phyloP scores from a whole-genome alignment of 2,888 invertebrate genomes.

The Lithophane semibrunnea region DNA sequence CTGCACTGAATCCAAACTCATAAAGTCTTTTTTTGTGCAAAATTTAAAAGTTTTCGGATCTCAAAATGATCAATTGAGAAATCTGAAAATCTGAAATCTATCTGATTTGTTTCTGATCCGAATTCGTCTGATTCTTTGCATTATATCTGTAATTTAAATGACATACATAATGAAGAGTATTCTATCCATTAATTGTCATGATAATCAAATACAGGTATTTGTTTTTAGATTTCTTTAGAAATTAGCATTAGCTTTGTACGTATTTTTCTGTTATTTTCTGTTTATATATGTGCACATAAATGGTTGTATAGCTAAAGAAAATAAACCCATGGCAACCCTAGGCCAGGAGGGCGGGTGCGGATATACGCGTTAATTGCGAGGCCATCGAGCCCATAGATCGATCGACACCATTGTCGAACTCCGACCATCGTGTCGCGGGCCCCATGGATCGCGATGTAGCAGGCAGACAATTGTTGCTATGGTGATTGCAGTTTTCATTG shows the following conservation, averaged over 20 bases:
- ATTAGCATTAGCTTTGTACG: not conserved
- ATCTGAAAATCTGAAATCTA: not conserved
- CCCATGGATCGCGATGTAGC: slow-evolving; percentile 57
- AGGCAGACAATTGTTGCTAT: slow-evolving; percentile 44
- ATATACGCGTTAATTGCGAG: slow-evolving; percentile 85
- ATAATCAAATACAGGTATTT: not conserved
- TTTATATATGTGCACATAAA: not conserved
- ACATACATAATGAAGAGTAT: not conserved
- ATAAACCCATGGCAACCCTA: slow-evolving; percentile 51
- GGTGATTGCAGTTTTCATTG: slow-evolving; percentile 44
- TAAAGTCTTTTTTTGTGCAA: not conserved
- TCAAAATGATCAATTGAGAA: not conserved
- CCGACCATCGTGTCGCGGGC: slow-evolving; percentile 65
- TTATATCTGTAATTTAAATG: not conserved
- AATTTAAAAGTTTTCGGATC: not conserved
- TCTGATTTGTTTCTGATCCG: not conserved
- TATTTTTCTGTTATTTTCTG: not conserved
- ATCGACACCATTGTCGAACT: slow-evolving; percentile 71
- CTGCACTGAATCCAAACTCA: not conserved
- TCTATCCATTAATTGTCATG: not conserved
- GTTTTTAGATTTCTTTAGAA: not conserved
- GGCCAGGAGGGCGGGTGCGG: slow-evolving; percentile 75
- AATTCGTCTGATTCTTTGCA: not conserved
- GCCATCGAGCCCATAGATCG: slow-evolving; percentile 76
- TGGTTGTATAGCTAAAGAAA: not conserved